Percentiles rank a stretch among this genome's conserved stretches.
phyloP scores from a whole-genome alignment of 2,797 vertebrate species.

The Gymnocypris eckloni region DNA sequence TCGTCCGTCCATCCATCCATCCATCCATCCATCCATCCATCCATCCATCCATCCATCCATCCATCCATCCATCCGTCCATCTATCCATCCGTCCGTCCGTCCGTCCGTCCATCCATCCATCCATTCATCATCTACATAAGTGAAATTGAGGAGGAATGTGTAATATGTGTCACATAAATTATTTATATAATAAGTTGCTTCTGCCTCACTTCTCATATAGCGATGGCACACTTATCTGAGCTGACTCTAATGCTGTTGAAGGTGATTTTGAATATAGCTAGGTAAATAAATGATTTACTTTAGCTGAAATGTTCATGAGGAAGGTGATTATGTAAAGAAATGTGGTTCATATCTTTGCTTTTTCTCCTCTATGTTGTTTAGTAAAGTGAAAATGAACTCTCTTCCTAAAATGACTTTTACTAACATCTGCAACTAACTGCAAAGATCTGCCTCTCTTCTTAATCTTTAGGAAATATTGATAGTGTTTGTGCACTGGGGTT shows the following conservation, averaged over 20 bases:
- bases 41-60: no score
- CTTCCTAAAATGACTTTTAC: constrained; percentile 62
- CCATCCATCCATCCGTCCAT: no score
- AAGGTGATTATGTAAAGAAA: constrained; percentile 80
- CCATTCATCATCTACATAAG: not conserved
- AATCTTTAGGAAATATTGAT: not conserved
- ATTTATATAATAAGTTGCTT: constrained; percentile 64
- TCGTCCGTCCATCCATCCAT: no score
- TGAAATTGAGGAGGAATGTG: not conserved
- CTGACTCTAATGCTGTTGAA: constrained; percentile 71
- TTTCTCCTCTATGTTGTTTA: constrained; percentile 37
- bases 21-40: no score
- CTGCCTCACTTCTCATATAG: constrained; percentile 29
- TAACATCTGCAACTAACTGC: constrained; percentile 62
- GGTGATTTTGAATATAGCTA: constrained; percentile 72
- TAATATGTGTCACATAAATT: constrained; percentile 57
- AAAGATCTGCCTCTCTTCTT: not conserved
- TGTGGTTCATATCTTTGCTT: constrained; percentile 33
- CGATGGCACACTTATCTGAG: constrained; percentile 61
- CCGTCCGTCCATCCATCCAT: no score
- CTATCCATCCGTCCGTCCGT: no score
- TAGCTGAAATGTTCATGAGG: constrained; percentile 78
- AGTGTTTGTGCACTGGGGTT: not conserved
- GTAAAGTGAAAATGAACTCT: constrained; percentile 45
- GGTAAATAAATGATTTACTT: constrained; percentile 78